Evolutionary conservation across 2,888 invertebrate genomes (phyloP), one percentile per base, ranked within the genome.

Genomic region (Dicranocentrus wangi): DNA sequence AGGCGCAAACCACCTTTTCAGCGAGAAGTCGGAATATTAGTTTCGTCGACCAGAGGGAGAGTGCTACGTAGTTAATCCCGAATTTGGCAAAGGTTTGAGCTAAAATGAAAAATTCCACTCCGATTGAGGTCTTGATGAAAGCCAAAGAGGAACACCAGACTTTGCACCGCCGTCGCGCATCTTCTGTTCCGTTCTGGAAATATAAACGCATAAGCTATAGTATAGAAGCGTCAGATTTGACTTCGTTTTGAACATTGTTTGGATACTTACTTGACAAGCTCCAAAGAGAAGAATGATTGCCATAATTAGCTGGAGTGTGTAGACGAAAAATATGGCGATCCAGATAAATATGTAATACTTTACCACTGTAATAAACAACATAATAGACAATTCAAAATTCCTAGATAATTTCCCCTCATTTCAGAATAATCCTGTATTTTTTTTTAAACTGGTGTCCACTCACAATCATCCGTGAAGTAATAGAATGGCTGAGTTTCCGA

Each of bases 1-100:
- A 82, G 51, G 76, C 76, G 27, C 82, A 69, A 43, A 84, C 84
- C 27, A 83, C 81, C 60, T 72, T 73, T 43, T 84, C 84, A 27
- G 84, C 79, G 25, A 84, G 66, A 2, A 84, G 73, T 65, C 83
- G 43, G 51, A 84, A 84, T 47, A 84, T 83, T 17, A 83, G 51
- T 63, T 82, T 82, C 23, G 84, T 84, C 28, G 84, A 65, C 84
- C 84, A 84, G 65, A 84, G 68, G 5, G 82, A 83, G 19, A 84
- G 27, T 17, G 83, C 80, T 23, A 83, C 75, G 66, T 83, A 83
- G 23, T 83, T 83, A n/a, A 84, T 43, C 66, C 80, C 82, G 27
- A 80, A 83, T 66, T 84, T 83, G 60, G 84, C 84, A 68, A 80
- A 84, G 2, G 84, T 84, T 77, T 84, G 84, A 70, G 83, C 83